Evolutionary conservation across 2,797 vertebrate genomes (phyloP).

Genomic region (Cuculus canorus): DNA sequence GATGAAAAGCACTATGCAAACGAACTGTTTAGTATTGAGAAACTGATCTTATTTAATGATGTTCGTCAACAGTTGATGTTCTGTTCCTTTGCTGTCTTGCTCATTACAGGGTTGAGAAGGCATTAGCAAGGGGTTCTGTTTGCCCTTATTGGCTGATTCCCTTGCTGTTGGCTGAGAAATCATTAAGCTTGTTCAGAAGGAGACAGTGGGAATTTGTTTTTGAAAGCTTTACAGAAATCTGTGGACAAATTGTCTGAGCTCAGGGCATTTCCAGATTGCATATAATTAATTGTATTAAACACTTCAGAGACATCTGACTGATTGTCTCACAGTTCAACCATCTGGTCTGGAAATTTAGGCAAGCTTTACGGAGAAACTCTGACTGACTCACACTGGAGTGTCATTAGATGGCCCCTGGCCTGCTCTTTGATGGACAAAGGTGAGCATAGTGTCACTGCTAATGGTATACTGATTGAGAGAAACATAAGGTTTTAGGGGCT

Average conservation of each 20-base stretch:
- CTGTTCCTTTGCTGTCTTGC: background rate
- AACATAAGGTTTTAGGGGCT: conserved; percentile 25
- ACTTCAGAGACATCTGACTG: conserved; percentile 32
- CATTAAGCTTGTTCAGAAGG: background rate
- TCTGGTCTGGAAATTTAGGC: conserved; percentile 36
- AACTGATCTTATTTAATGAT: background rate
- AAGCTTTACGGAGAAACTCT: background rate
- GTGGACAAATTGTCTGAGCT: background rate
- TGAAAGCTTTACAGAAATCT: conserved; percentile 14
- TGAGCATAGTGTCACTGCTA: conserved; percentile 7
- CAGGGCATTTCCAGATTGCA: conserved; percentile 43
- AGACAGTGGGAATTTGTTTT: background rate
- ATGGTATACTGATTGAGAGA: conserved; percentile 14
- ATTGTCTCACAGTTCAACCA: conserved; percentile 31
- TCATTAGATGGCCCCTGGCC: conserved; percentile 9
- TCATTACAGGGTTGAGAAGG: background rate
- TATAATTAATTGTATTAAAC: conserved; percentile 50
- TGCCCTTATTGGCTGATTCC: background rate
- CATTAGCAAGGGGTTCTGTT: background rate
- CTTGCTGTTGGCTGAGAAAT: background rate
- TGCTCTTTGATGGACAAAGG: conserved; percentile 27
- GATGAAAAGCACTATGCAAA: background rate
- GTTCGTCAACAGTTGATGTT: background rate
- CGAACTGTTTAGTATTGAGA: background rate
- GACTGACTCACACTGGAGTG: background rate